Evolutionary conservation across 2,797 vertebrate species (phyloP).

Genomic region (Micrastur ruficollis): DNA sequence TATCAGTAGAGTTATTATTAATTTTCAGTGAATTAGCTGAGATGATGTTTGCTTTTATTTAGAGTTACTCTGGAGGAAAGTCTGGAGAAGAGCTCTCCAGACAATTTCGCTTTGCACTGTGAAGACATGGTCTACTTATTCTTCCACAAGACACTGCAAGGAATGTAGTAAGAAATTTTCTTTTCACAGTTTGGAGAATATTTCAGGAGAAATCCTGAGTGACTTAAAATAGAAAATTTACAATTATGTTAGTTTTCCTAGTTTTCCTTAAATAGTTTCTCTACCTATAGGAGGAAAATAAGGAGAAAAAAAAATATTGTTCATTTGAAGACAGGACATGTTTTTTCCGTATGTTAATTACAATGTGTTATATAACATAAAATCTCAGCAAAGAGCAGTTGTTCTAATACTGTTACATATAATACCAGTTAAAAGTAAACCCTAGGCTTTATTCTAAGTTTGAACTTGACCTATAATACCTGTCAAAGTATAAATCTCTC

Average conservation of each 20-base stretch:
- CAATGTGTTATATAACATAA: background rate
- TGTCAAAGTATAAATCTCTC: background rate
- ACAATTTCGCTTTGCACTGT: background rate
- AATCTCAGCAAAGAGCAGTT: background rate
- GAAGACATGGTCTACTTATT: background rate
- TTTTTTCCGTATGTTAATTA: background rate
- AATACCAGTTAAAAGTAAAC: background rate
- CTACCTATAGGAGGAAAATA: background rate
- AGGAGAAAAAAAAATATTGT: background rate
- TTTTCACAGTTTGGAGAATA: background rate
- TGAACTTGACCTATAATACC: background rate
- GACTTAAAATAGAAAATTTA: background rate
- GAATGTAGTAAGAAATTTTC: background rate
- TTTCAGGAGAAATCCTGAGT: background rate
- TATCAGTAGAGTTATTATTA: background rate
- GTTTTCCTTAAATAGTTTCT: background rate
- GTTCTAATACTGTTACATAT: background rate
- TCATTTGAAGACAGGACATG: background rate
- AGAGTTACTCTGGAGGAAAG: background rate
- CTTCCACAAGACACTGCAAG: background rate
- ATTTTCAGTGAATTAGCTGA: background rate
- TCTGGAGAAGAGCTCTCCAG: background rate
- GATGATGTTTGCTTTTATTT: background rate
- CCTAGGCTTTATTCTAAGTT: background rate
- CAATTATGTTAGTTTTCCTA: background rate